Evolutionary conservation across 2,797 vertebrate species (phyloP), one percentile per base, ranked within the genome.

Genomic region (Brachymystax lenok): DNA sequence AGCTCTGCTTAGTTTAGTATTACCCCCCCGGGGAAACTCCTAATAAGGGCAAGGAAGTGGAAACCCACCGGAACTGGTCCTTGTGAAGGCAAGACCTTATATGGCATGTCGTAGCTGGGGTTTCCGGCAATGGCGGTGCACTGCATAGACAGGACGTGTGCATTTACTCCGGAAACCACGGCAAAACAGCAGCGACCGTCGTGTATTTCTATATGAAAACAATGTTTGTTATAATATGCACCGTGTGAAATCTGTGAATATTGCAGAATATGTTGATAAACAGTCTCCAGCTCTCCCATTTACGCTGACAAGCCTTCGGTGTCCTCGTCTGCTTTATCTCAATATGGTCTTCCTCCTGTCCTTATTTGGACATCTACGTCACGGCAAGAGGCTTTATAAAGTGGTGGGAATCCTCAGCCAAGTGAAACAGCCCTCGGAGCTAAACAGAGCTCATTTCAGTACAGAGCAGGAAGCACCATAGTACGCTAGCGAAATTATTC

Each of bases 341-440:
- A 92, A 97, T 95, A 91, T 97, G 97, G 97, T 95, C 96, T 97
- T 97, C 96, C 96, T 94, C 84, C 92, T 81, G 73, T 86, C 96
- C 97, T 94, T 91, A 95, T 96, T 93, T 95, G 96, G 96, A 88
- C 92, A 96, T 93, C 88, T 97, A 97, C 97, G 97, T 98, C 97
- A 98, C 90, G 80, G 82, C 86, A 90, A 81, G 89, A 95, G 92
- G 88, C 88, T 95, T 88, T 95, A 95, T 93, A 94, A 93, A 92
- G 87, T 77, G 83, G 78, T 81, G 88, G 40, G 91, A 90, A 91
- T 91, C 86, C 91, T 93, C 88, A 84, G 78, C 77, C 81, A 77
- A 69, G 28, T 54, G 82, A 87, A 77, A 81, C 77, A 84, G 86
- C 78, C 30, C 88, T 85, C 79, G 89, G 81, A 86, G 84, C 81